Evolutionary conservation across 2,113 vertebrate genomes (phyloP).

Genomic region (Tringa solitaria): DNA sequence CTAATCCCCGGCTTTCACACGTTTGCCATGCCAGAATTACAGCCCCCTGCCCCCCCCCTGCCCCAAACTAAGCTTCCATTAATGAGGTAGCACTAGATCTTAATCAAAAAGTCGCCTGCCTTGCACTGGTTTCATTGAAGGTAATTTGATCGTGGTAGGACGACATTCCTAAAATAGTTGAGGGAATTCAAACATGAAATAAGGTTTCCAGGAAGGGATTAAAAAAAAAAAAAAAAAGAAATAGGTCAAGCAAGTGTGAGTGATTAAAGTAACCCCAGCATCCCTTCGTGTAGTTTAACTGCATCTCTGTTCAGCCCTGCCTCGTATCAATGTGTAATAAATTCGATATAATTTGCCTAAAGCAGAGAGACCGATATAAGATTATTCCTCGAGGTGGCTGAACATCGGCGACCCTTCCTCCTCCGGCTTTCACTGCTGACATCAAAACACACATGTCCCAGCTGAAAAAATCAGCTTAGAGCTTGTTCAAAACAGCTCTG

Average conservation of each 20-base stretch:
- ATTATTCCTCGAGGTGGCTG: not conserved
- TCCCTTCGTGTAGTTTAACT: not conserved
- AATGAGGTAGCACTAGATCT: constrained; percentile 20
- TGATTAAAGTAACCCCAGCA: constrained; percentile 36
- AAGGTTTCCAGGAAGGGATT: constrained; percentile 65
- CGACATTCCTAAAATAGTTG: constrained; percentile 69
- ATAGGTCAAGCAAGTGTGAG: constrained; percentile 61
- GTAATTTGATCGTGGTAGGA: constrained; percentile 55
- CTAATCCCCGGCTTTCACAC: not conserved
- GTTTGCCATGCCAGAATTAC: not conserved
- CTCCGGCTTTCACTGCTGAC: not conserved
- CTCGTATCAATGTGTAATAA: not conserved
- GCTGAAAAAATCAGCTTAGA: not conserved
- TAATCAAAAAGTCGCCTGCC: constrained; percentile 15
- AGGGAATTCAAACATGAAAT: constrained; percentile 68
- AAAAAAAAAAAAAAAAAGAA: not conserved
- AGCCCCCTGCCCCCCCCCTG: not conserved
- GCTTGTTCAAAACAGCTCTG: not conserved
- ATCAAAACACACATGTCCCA: not conserved
- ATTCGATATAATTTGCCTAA: not conserved
- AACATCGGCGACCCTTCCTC: not conserved
- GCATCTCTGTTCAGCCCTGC: not conserved
- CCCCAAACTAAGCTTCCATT: constrained; percentile 28
- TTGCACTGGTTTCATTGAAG: not conserved
- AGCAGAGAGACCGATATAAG: not conserved